Evolutionary conservation across 2,113 vertebrate species (phyloP).

Genomic region (Coreoperca whiteheadi): DNA sequence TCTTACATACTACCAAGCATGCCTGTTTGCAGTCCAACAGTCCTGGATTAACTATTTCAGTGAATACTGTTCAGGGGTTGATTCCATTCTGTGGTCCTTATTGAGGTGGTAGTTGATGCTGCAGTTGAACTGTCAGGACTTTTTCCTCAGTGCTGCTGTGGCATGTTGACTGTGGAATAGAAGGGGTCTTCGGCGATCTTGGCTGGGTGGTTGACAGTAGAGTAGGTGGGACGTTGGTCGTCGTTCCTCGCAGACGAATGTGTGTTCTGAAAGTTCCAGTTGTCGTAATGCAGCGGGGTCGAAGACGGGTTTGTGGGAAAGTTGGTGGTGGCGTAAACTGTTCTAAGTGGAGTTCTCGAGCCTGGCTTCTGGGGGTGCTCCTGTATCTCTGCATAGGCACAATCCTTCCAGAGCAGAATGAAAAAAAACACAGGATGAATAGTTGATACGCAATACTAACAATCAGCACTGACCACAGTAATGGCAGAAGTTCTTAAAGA

Average conservation of each 20-base stretch:
- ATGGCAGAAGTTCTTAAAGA: background rate
- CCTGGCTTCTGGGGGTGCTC: conserved; percentile 2
- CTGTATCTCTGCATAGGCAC: conserved; percentile 45
- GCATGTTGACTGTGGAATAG: background rate
- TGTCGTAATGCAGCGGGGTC: background rate
- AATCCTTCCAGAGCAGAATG: conserved; percentile 21
- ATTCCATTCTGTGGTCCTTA: background rate
- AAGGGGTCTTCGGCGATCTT: background rate
- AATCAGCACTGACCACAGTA: background rate
- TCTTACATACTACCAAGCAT: background rate
- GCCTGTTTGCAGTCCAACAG: background rate
- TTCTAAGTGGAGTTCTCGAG: background rate
- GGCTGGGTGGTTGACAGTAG: conserved; percentile 23
- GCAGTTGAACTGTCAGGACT: background rate
- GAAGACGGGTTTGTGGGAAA: conserved; percentile 15
- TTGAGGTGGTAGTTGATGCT: background rate
- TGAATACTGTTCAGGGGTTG: background rate
- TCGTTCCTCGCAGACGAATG: background rate
- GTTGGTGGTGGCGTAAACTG: conserved; percentile 23
- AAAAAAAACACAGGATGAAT: conserved; percentile 8
- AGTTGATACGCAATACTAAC: background rate
- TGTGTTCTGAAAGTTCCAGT: background rate
- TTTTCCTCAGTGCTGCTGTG: conserved; percentile 11
- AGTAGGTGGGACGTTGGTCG: background rate
- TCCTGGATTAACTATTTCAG: too few relatives aligned